Evolutionary conservation across 2,113 vertebrate genomes (phyloP).

Genomic region (Chloroceryle aenea): DNA sequence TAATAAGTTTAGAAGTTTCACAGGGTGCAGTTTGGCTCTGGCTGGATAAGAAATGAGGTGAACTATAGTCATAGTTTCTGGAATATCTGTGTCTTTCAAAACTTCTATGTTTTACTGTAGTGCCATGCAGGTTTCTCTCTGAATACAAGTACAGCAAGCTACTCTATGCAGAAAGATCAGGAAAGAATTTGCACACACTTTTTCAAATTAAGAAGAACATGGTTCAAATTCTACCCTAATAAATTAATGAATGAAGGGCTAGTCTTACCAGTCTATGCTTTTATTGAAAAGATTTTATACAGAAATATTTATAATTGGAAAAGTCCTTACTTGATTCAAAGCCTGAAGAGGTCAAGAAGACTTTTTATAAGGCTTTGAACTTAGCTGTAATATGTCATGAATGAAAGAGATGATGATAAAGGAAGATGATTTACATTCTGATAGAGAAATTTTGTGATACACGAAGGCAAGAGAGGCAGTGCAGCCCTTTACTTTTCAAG

Average conservation of each 20-base stretch:
- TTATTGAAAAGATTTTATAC: background rate
- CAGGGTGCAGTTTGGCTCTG: background rate
- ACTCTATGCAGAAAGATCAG: background rate
- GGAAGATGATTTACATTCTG: background rate
- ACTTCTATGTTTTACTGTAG: background rate
- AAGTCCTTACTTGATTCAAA: background rate
- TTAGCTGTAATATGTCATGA: background rate
- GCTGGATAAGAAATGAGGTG: fast-evolving
- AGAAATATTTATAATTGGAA: background rate
- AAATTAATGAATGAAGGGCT: background rate
- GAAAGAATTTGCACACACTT: background rate
- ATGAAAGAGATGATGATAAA: background rate
- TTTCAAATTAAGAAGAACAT: background rate
- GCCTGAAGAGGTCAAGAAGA: background rate
- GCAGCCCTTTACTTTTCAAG: background rate
- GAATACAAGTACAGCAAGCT: background rate
- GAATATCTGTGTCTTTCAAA: background rate
- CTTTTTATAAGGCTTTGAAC: background rate
- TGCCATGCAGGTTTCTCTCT: background rate
- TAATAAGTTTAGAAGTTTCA: background rate
- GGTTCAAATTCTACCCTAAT: background rate
- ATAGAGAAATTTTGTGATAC: background rate
- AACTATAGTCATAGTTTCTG: background rate
- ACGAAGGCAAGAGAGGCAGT: background rate
- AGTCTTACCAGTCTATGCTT: background rate